Base-by-base conservation (phyloP, 2,888 invertebrate genomes). In the Epinotia demarniana region DNA sequence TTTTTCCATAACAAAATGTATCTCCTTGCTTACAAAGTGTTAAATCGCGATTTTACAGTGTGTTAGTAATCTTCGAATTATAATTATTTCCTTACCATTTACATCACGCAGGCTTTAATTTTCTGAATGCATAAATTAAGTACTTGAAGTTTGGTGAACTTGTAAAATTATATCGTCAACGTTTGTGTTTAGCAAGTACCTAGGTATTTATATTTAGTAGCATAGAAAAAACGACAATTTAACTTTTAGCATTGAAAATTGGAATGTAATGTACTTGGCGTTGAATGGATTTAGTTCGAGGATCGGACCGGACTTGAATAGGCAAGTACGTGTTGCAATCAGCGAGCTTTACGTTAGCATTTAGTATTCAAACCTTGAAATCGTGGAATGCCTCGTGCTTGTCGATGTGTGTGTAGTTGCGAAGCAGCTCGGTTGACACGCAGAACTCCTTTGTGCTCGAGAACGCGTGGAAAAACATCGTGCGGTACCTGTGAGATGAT, bases 391-490 rank as follows among this genome's bases (percentile, higher is more conserved):
- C 95, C 77, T 95, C 95, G 18, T 94, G 92, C 81, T 96, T 95
- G 77, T 95, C 95, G n/a, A 96, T 96, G 80, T 95, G 90, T 27
- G 96, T 96, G 88, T 96, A 95, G 86, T 98, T 97, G 85, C 96
- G 95, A 57, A 97, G 90, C 62, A 97, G 94, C 79, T 95, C 95
- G 16, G 97, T 97, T 12, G 96, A 96, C 8, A 98, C 97, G 73
- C 96, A 95, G 87, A 97, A 98, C 89, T 98, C 97, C 79, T 96
- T 96, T 67, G 96, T 96, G 81, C 97, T 96, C 49, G 97, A 96
- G 89, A 98, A 94, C 0, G 98, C 95, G 87, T 98, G 98, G 96
- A 98, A 98, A 89, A 97, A 98, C 80, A 97, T 93, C 27, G 96
- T 96, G 78, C 96, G 96, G 79, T 93, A 95, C 73, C 95, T 95